Evolutionary conservation across 1,140 invertebrate species (phyloP), one percentile per base, ranked within the genome.

Genomic region (Phenacoccus solenopsis): DNA sequence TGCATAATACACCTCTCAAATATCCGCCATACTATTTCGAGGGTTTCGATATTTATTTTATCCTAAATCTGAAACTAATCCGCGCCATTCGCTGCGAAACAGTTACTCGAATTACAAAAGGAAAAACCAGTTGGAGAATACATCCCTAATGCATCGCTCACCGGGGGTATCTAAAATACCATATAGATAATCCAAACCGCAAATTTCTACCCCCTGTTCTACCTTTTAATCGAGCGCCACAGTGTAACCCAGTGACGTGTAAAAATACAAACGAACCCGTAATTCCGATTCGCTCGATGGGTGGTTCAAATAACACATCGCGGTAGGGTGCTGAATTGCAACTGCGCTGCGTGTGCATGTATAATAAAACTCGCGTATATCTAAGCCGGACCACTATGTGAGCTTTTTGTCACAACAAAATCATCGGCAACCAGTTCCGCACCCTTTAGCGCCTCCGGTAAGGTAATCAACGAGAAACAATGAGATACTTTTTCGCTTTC

Each of bases 261-360:
- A 64, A 64, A 64, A 24, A 64, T 64, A 64, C 59, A 64, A 64
- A 64, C 25, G 25, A 64, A 64, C 21, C 59, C 59, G 56, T 59
- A 59, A 59, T 16, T 5, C 21, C 21, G 21, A 25, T 27, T 64
- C 59, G 59, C 59, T 64, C 59, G 59, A 64, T 64, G 59, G 59
- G 59, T 64, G 59, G 59, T 64, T 64, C 25, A 64, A 64, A 64
- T 64, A 64, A 64, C 59, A 64, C 12, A 64, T 24, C 59, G 59
- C 59, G 59, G 59, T 64, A 64, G 59, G 59, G 59, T 64, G 59
- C 59, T 10, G 59, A 4, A 64, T 64, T 64, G 59, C 38, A 49
- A 49, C 38, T 49, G 38, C n/a, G n/a, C n/a, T n/a, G n/a, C n/a
- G n/a, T n/a, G n/a, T n/a, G n/a, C 20, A 16, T 49, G 38, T n/a